Evolutionary conservation across 2,797 vertebrate genomes (phyloP), one percentile per base, ranked within the genome.

Genomic region (Pristis pectinata): DNA sequence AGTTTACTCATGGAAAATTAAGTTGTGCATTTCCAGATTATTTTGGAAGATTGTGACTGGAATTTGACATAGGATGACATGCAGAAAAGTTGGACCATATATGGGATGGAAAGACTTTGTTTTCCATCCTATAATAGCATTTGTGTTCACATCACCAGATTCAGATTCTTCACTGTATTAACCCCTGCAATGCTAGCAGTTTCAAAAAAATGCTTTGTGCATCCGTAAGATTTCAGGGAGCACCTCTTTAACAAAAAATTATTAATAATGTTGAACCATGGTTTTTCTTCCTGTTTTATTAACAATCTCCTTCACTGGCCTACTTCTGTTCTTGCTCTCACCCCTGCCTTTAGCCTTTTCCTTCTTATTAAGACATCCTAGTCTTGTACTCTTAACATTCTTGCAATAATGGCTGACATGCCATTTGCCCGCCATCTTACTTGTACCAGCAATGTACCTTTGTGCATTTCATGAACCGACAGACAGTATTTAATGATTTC

Each of bases 101-200:
- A 94, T 72, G 92, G 92, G 30, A 94, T 94, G 92, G 92, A 94
- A 94, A 94, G 13, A 72, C 92, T 53, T 94, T 93, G 67, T 44
- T 76, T 94, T 74, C 41, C 67, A 72, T 94, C 37, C 70, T 53
- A 34, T n/a, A 74, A 94, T 74, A 74, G 67, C 30, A 72, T 94
- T 53, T 94, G 11, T 44, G 70, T 70, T 53, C 49, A 56, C 44
- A 74, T 53, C 61, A 93, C 44, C 44, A 94, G 27, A 56, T 74
- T 94, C 44, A 74, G 30, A 76, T 61, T 94, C 53, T 94, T 74
- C 13, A 49, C 72, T 74, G 83, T 87, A 3, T 94, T 76, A 94
- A 94, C 64, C 24, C 92, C 53, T 93, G 27, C 27, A 56, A 24
- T 53, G 27, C 41, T 17, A 53, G 44, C 44, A 93, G 37, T 61